phyloP scores from a whole-genome alignment of 2,797 vertebrate genomes.

The Gila robusta region DNA sequence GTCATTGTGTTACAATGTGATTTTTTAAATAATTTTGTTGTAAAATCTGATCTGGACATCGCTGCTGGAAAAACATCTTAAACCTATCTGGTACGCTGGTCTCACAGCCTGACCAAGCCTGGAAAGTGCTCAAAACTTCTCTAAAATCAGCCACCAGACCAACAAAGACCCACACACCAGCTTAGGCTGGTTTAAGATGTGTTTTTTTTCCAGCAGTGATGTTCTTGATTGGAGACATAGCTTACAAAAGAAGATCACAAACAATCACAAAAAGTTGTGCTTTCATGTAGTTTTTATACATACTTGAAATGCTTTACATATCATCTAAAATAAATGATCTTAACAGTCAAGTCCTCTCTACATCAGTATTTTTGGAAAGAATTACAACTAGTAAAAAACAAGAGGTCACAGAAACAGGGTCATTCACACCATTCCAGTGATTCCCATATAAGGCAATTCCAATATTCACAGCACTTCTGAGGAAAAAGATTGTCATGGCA shows the following conservation, averaged over 20 bases:
- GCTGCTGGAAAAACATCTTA: neutral
- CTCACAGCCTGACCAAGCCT: neutral
- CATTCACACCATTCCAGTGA: slow-evolving; percentile 19
- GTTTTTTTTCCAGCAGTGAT: neutral
- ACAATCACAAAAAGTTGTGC: neutral
- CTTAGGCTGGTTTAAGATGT: neutral
- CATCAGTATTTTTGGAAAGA: slow-evolving; percentile 24
- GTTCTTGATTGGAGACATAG: neutral
- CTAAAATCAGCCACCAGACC: neutral
- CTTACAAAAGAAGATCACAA: neutral
- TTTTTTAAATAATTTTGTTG: neutral
- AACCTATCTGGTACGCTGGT: neutral
- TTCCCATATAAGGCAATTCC: slow-evolving; percentile 31
- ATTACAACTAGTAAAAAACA: slow-evolving; percentile 3
- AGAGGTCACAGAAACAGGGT: slow-evolving; percentile 12
- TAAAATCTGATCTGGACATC: neutral
- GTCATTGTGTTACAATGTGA: neutral
- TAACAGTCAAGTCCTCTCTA: slow-evolving; percentile 44
- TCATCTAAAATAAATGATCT: slow-evolving; percentile 24
- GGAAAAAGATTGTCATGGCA: slow-evolving; percentile 57
- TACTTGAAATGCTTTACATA: slow-evolving; percentile 36
- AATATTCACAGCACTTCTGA: slow-evolving; percentile 52
- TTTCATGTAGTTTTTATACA: slow-evolving; percentile 29
- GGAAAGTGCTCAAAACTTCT: neutral
- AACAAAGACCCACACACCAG: neutral